Evolutionary conservation across 1,140 invertebrate species (phyloP), one percentile per base, ranked within the genome.

Genomic region (Elymnias hypermnestra): DNA sequence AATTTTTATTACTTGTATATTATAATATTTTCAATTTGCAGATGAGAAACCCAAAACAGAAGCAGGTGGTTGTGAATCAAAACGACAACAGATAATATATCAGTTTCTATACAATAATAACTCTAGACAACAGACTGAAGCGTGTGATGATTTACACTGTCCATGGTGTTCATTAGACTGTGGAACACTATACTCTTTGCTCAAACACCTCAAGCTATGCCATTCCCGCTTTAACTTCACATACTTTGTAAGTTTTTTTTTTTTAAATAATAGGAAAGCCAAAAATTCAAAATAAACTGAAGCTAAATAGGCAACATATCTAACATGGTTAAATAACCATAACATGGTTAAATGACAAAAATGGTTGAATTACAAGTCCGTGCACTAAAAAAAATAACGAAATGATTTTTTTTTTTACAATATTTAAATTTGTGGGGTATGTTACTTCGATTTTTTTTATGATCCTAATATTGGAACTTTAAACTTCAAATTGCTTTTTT

Each of bases 51-150:
- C 38, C 19, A 77, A 73, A 53, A 36, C 19, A 1, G 74, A 73
- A 6, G 10, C 42, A 3, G 53, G 14, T 2, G 68, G 64, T 8
- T 62, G 54, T 0, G 72, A 71, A 3, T 53, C 69, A 41, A 89
- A 85, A 64, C 86, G 77, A 62, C 85, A 84, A 52, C 92, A 94
- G 84, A 94, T 98, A 43, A 94, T 97, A 47, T 99, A 98, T 87
- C 96, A 98, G 83, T 98, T 99, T 87, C 90, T 97, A 47, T 98
- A 97, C 71, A 97, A 97, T 77, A 97, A 97, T 75, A 97, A 97
- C 74, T 95, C 94, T 21, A 88, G 96, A 17, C 97, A 98, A 75
- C 96, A 97, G 83, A 99, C 96, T 0, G 96, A 98, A 84, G 94
- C 96, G 12, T 92, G 94, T 23, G 94, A 96, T 63, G 96, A 98